Conservation (phyloP, 2,888 invertebrate genomes). For the Drosophila paramelanica region DNA sequence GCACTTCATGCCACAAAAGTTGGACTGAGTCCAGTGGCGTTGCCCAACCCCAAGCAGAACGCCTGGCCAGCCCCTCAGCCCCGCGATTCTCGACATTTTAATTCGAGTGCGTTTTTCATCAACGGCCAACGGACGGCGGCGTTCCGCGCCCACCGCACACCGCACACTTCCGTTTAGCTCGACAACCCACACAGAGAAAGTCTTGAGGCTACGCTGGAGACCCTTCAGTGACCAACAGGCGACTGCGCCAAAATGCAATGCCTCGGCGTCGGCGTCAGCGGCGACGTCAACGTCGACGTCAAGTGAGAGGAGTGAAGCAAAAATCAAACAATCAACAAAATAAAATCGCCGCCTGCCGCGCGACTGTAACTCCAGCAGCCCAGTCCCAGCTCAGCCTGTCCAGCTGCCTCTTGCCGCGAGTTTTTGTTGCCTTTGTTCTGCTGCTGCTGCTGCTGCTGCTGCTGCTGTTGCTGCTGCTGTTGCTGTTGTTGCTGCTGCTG, state of each 20-base stretch:
- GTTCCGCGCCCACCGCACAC: conserved; percentile 2
- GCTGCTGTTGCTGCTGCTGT: conserved; percentile 19
- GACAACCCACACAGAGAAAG: conserved; percentile 61
- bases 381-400: conserved; percentile 30
- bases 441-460: conserved; percentile 41
- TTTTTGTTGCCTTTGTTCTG: conserved; percentile 61
- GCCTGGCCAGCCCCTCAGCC: background rate
- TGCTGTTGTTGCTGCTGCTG: conserved; percentile 31
- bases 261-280: conserved; percentile 13
- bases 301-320: conserved; percentile 58
- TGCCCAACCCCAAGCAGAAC: background rate
- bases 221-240: conserved; percentile 71
- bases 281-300: conserved; percentile 22
- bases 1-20: conserved; percentile 52
- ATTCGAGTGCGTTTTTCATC: conserved; percentile 81
- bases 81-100: conserved; percentile 53
- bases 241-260: conserved; percentile 73
- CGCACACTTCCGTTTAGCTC: conserved; percentile 67
- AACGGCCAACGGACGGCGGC: conserved; percentile 42
- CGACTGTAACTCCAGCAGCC: conserved; percentile 9
- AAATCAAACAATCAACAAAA: conserved; percentile 81
- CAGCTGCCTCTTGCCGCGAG: conserved; percentile 29
- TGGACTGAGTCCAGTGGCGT: conserved; percentile 37
- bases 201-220: conserved; percentile 79
- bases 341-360: conserved; percentile 64